phyloP scores from a whole-genome alignment of 2,888 invertebrate species.

The Lithophane leautieri region DNA sequence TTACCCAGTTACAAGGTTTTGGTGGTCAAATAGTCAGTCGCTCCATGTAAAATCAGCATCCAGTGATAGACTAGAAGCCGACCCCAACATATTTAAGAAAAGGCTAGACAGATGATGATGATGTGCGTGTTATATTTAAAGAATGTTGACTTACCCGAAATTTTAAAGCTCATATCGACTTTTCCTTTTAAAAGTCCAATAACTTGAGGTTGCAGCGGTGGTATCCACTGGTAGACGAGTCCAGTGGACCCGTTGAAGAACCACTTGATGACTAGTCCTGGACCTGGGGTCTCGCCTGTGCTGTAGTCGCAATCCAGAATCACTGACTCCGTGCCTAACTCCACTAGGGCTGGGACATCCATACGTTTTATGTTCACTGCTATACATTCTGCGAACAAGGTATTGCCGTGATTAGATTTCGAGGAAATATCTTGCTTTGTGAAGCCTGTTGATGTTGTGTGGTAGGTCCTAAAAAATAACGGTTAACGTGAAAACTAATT shows the following conservation, averaged over 20 bases:
- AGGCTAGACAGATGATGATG: not conserved
- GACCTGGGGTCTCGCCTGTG: slow-evolving; percentile 70
- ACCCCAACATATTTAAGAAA: not conserved
- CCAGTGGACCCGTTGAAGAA: slow-evolving; percentile 87
- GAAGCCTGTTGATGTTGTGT: not conserved
- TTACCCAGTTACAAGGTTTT: not conserved
- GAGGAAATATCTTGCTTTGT: not conserved
- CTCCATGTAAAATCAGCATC: not conserved
- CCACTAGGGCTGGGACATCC: slow-evolving; percentile 84
- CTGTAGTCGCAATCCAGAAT: slow-evolving; percentile 83
- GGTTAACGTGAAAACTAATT: not conserved
- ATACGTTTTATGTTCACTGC: slow-evolving; percentile 86
- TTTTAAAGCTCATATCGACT: slow-evolving; percentile 83
- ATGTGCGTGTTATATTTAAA: not conserved
- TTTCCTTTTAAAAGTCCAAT: slow-evolving; percentile 87
- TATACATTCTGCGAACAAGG: slow-evolving; percentile 80
- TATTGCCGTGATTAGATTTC: not conserved
- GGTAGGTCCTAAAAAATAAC: not conserved
- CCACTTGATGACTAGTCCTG: slow-evolving; percentile 88
- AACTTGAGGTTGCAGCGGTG: slow-evolving; percentile 85
- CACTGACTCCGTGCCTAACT: slow-evolving; percentile 81
- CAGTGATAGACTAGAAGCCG: not conserved
- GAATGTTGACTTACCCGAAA: slow-evolving; percentile 79
- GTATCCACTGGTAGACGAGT: slow-evolving; percentile 88
- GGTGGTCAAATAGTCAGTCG: not conserved